Evolutionary conservation across 2,113 vertebrate species (phyloP).

Genomic region (Hippocampus guttulatus): DNA sequence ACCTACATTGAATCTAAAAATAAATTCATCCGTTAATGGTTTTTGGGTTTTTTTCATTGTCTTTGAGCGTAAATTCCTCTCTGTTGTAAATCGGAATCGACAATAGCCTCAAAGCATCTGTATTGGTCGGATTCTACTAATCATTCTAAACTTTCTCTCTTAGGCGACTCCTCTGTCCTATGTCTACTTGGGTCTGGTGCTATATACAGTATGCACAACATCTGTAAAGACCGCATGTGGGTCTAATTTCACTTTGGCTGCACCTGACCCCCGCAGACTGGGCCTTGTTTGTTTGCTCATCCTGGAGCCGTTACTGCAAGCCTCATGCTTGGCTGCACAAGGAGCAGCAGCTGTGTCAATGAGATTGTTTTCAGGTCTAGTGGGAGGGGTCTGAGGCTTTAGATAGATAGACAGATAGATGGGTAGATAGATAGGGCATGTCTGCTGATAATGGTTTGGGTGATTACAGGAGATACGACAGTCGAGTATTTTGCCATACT

Average conservation of each 20-base stretch:
- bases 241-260: conserved; percentile 55
- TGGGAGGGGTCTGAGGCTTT: conserved; percentile 26
- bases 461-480: neutral
- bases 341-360: conserved; percentile 65
- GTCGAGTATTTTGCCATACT: neutral
- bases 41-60: too few species aligned
- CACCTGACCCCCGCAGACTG: conserved; percentile 56
- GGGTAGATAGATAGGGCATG: neutral
- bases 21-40: too few species aligned
- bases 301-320: conserved; percentile 61
- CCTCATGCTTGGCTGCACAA: conserved; percentile 62
- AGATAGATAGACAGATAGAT: neutral
- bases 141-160: conserved; percentile 1
- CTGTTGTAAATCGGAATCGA: neutral
- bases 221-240: conserved; percentile 33
- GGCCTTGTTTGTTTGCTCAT: conserved; percentile 65
- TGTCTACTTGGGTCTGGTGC: conserved; percentile 46
- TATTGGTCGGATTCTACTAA: neutral
- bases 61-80: too few species aligned
- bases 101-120: too few species aligned
- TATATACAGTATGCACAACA: conserved; percentile 16
- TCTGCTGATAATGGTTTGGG: neutral
- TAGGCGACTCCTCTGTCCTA: conserved; percentile 36
- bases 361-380: conserved; percentile 50
- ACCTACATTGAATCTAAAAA: too few species aligned